Evolutionary conservation across 2,888 invertebrate genomes (phyloP), one percentile per base, ranked within the genome.

Genomic region (Kuschelorhynchus macadamiae): DNA sequence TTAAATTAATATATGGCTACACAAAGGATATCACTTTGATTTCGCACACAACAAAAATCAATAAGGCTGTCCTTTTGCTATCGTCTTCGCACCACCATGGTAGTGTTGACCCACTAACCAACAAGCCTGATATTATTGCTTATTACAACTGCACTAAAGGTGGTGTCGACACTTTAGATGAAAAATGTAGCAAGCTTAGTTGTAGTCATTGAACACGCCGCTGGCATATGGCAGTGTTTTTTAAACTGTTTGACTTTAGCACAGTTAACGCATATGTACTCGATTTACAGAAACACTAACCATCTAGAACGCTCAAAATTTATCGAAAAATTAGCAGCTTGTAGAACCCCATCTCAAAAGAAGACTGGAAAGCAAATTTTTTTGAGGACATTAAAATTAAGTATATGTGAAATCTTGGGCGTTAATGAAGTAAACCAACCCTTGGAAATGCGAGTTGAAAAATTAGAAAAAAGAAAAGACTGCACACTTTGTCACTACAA

Each of bases 71-170:
- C 25, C 30, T 56, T 49, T 49, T 56, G 55, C 30, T 56, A 39
- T 56, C 64, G 18, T 56, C 56, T 36, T 56, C 36, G 14, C 66
- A 53, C 30, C 56, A 47, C 30, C 33, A 46, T 21, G 53, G 17
- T n/a, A 55, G 53, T 42, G 14, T 32, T 8, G 53, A 53, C 20
- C 11, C 44, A 30, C 30, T 7, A 62, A 41, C 20, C n/a, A 49
- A 67, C 17, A 61, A 53, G 36, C 47, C 61, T 46, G 44, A 61
- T 52, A 65, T 57, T 44, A 52, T 65, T 52, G 52, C 59, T 52
- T 50, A 56, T 25, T 56, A 56, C 56, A 56, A 64, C 42, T 46
- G 21, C 46, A 56, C 56, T 56, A 56, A 56, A 59, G 59, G 52
- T 30, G 50, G 39, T 25, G 63, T 55, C 33, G 47, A 66, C 30